A percentile compares a stretch with the other conserved stretches of the same genome.
phyloP scores from a whole-genome alignment of 1,140 invertebrate species.

The Prorops nasuta region DNA sequence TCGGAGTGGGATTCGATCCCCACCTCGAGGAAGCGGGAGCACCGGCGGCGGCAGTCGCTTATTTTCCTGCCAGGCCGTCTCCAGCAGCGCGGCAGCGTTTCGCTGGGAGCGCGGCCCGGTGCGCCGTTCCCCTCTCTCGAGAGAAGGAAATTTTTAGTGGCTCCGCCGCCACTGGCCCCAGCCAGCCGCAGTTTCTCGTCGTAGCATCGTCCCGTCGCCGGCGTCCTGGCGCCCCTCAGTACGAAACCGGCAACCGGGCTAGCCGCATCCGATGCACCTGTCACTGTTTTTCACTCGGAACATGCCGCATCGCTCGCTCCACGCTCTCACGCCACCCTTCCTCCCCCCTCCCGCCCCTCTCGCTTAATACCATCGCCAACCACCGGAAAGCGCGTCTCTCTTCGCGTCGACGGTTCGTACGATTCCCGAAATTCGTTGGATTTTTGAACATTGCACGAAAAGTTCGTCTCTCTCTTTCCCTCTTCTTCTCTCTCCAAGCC shows the following conservation, averaged over 20 bases:
- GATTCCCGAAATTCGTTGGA: no score
- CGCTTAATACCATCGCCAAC: no score
- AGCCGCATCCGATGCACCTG: constrained; percentile 40
- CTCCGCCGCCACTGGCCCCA: constrained; percentile 18
- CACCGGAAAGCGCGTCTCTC: no score
- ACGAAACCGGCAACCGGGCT: constrained; percentile 47
- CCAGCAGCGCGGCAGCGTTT: constrained; percentile 21
- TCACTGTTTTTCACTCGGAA: constrained; percentile 8
- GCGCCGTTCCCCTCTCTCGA: constrained; percentile 25
- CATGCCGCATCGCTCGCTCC: no score
- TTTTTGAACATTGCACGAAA: no score
- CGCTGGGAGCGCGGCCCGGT: constrained; percentile 13
- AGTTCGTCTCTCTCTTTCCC: not conserved
- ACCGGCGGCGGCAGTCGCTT: no score
- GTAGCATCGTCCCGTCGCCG: constrained; percentile 21
- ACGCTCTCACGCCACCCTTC: no score
- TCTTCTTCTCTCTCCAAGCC: not conserved
- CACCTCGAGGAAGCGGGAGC: no score
- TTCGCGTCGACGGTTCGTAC: no score
- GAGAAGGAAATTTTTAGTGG: constrained; percentile 17
- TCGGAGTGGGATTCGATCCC: no score
- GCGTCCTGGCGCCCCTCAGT: constrained; percentile 42
- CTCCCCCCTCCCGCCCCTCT: no score
- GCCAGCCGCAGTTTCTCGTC: constrained; percentile 26
- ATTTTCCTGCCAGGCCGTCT: not conserved